phyloP scores from a whole-genome alignment of 1,140 invertebrate species.

The Aradophagus sp. region DNA sequence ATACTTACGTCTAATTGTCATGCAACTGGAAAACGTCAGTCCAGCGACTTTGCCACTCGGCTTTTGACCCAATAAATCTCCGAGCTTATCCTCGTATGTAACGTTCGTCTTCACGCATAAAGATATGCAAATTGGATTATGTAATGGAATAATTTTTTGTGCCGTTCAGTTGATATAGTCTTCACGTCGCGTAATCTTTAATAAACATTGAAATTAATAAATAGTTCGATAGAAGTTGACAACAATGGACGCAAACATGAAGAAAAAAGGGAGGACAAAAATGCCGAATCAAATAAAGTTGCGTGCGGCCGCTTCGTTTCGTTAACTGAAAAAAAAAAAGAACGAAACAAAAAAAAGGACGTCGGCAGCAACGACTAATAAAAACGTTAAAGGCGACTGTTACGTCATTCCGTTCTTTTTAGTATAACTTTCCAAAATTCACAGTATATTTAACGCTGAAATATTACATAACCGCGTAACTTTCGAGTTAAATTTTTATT shows the following conservation, averaged over 20 bases:
- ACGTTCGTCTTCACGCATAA: slow-evolving; percentile 5
- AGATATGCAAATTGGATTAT: slow-evolving; percentile 31
- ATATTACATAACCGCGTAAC: slow-evolving; percentile 42
- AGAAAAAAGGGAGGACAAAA: no score
- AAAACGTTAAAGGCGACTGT: slow-evolving; percentile 37
- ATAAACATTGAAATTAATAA: slow-evolving; percentile 5
- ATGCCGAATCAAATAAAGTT: no score
- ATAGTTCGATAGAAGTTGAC: neutral
- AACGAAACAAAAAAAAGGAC: slow-evolving; percentile 12
- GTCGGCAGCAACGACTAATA: slow-evolving; percentile 9
- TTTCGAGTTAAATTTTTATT: slow-evolving; percentile 56
- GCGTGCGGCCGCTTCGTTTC: no score
- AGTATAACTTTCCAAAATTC: slow-evolving; percentile 58
- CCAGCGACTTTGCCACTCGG: slow-evolving; percentile 3
- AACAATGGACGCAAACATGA: slow-evolving; percentile 5
- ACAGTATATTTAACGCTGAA: slow-evolving; percentile 45
- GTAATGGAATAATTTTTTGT: slow-evolving; percentile 24
- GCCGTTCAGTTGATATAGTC: slow-evolving; percentile 16
- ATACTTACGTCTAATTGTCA: no score
- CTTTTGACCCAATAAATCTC: slow-evolving; percentile 25
- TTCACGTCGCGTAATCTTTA: slow-evolving; percentile 14
- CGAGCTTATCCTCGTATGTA: slow-evolving; percentile 15
- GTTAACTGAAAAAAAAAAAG: no score
- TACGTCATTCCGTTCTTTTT: slow-evolving; percentile 40
- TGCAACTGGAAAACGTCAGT: no score